These are phyloP conservation scores for Conomelus anceps DNA, from an alignment of 2,888 invertebrate species.

Conservation along the genomic window DNA sequence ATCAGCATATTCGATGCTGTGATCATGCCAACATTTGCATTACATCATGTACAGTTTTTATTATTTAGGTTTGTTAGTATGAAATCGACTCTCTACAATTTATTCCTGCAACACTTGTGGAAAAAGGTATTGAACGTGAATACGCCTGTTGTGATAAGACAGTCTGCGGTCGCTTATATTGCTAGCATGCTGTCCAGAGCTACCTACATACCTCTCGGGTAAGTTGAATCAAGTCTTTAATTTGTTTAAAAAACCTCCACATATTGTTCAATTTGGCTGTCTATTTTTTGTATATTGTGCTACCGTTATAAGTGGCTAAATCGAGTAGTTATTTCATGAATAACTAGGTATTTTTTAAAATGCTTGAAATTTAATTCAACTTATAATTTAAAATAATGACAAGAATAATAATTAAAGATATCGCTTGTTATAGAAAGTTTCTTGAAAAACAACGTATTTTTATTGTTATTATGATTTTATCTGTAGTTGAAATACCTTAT, in stretches of 20 bases:
- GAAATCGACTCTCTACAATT: conserved; percentile 52
- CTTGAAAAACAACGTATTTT: too few species aligned
- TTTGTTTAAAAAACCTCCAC: background rate
- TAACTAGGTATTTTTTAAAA: too few species aligned
- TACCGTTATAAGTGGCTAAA: background rate
- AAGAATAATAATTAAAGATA: too few species aligned
- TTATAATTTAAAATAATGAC: too few species aligned
- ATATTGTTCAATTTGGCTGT: background rate
- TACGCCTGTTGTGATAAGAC: conserved; percentile 56
- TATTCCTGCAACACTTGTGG: conserved; percentile 66
- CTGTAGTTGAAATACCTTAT: too few species aligned
- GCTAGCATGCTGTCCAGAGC: conserved; percentile 67
- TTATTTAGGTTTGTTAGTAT: conserved; percentile 68
- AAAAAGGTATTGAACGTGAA: conserved; percentile 61
- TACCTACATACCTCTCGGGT: conserved; percentile 55
- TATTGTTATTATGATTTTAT: too few species aligned
- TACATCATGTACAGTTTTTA: conserved; percentile 69
- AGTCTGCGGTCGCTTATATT: conserved; percentile 65
- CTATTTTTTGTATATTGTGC: background rate
- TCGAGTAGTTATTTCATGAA: too few species aligned
- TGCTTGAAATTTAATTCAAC: too few species aligned
- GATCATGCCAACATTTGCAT: conserved; percentile 75
- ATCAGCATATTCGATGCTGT: conserved; percentile 69
- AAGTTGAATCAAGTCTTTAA: conserved; percentile 37
- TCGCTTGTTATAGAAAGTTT: too few species aligned